A percentile compares a stretch with the other conserved stretches of the same genome.
Conservation (phyloP, 2,113 vertebrate genomes). For the Neomonachus schauinslandi region DNA sequence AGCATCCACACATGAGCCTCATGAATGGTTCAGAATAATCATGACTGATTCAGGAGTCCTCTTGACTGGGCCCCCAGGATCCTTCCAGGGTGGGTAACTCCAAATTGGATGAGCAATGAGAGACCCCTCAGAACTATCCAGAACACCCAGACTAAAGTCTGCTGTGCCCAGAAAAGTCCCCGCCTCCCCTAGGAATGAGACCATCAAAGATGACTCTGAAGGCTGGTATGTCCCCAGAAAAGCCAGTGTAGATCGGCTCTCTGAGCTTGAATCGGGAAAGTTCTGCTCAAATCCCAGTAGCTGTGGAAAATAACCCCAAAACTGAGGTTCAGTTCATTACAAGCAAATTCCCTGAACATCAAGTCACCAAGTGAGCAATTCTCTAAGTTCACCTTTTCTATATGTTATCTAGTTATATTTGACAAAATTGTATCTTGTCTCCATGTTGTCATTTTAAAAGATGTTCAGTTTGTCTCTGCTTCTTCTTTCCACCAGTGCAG, state of each 20-base stretch:
- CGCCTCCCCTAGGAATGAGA: neutral
- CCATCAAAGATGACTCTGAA: neutral
- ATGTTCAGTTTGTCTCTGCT: neutral
- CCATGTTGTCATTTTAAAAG: neutral
- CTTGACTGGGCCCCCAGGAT: neutral
- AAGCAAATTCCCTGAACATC: neutral
- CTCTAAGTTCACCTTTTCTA: neutral
- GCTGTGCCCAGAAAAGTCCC: neutral
- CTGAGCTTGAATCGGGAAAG: neutral
- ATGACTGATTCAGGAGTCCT: neutral
- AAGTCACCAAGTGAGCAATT: neutral
- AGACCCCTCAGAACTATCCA: neutral
- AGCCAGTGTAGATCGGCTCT: neutral
- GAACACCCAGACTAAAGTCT: neutral
- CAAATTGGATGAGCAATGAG: neutral
- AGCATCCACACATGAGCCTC: neutral
- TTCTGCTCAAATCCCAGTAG: neutral
- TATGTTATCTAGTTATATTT: neutral
- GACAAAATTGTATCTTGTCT: neutral
- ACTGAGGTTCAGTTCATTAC: neutral
- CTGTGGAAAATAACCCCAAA: neutral
- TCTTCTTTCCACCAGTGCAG: neutral
- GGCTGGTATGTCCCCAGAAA: neutral
- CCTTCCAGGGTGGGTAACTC: neutral
- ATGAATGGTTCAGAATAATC: neutral